These are phyloP conservation scores for Chaetops frenatus DNA, from an alignment of 2,113 vertebrate genomes.

Conservation along the genomic window DNA sequence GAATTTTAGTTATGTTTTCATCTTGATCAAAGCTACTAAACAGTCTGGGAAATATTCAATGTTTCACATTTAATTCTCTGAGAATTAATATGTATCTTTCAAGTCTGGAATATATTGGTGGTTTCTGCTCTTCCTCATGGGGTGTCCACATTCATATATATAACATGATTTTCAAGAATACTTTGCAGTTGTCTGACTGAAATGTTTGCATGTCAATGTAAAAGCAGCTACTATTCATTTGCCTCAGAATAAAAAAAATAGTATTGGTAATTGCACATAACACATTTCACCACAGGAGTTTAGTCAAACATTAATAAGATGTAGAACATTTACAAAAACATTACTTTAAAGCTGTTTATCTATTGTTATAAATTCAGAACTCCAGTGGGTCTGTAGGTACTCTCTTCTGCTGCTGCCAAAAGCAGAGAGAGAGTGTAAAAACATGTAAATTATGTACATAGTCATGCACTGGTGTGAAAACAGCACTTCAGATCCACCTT, in stretches of 20 bases:
- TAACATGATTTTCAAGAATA: neutral
- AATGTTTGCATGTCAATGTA: neutral
- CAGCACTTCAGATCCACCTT: neutral
- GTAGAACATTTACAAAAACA: neutral
- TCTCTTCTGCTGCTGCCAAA: neutral
- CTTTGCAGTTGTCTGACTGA: neutral
- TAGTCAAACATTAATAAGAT: neutral
- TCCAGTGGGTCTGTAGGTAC: neutral
- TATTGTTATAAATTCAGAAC: neutral
- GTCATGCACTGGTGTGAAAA: neutral
- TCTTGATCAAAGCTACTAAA: neutral
- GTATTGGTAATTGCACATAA: neutral
- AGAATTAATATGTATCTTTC: neutral
- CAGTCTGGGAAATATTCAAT: neutral
- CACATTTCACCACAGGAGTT: neutral
- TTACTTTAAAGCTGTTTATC: neutral
- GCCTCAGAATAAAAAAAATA: neutral
- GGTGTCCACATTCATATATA: neutral
- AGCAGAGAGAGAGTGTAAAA: neutral
- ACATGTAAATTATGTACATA: neutral
- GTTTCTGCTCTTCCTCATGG: neutral
- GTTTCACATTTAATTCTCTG: neutral
- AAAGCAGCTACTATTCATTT: neutral
- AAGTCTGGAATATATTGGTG: neutral
- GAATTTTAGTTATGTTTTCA: neutral